Evolutionary conservation across 2,797 vertebrate genomes (phyloP).

Genomic region (Sebastes hopkinsi): DNA sequence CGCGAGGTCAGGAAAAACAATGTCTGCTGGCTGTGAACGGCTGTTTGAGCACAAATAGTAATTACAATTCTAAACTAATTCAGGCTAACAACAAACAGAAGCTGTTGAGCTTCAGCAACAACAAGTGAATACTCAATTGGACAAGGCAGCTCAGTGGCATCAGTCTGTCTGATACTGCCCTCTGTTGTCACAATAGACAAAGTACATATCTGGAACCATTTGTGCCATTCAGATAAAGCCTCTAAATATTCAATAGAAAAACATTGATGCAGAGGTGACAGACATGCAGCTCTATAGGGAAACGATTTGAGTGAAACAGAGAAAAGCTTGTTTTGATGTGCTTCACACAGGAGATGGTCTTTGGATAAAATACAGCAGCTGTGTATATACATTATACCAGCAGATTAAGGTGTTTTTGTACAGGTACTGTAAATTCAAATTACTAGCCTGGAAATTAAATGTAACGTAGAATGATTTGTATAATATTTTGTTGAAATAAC

Average conservation of each 20-base stretch:
- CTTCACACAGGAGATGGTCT: not conserved
- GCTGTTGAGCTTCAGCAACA: slow-evolving; percentile 9
- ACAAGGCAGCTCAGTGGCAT: not conserved
- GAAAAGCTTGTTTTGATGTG: not conserved
- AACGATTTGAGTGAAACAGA: not conserved
- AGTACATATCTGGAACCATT: slow-evolving; percentile 28
- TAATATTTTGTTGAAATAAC: not conserved
- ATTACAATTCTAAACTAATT: slow-evolving; percentile 17
- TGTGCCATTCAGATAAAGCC: not conserved
- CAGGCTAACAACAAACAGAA: slow-evolving; percentile 6
- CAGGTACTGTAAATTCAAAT: not conserved
- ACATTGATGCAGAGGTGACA: not conserved
- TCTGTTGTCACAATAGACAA: slow-evolving; percentile 50
- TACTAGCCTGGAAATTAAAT: not conserved
- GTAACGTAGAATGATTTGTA: not conserved
- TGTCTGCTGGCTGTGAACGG: not conserved
- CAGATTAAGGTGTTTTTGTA: not conserved
- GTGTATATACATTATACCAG: too few relatives aligned
- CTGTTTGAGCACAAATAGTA: slow-evolving; percentile 15
- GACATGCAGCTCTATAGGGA: fast-evolving
- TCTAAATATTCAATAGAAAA: not conserved
- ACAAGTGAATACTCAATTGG: not conserved
- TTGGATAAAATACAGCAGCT: not conserved
- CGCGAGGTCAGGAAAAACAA: not conserved
- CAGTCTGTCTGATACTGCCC: slow-evolving; percentile 61